These are phyloP conservation scores for Amphimedon queenslandica DNA, from an alignment of 37 sponge, comb jelly and placozoan species.

Conservation along the genomic window DNA sequence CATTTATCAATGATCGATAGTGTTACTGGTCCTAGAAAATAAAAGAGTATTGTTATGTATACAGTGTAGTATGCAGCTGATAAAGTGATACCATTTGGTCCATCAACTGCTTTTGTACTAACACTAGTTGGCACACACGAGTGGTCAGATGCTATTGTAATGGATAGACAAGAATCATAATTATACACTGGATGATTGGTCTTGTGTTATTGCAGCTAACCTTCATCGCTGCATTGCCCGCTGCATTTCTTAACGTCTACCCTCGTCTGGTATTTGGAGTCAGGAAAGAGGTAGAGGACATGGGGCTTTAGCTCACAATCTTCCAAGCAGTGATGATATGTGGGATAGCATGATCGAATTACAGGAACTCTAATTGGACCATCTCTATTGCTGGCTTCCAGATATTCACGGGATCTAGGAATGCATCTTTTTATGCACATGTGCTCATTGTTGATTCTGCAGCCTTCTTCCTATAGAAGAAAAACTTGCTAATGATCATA, in stretches of 20 bases:
- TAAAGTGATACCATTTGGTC: conserved; percentile 45
- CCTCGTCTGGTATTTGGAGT: conserved; percentile 16
- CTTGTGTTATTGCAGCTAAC: background rate
- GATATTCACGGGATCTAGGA: background rate
- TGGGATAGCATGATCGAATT: conserved; percentile 25
- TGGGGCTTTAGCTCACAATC: conserved; percentile 10
- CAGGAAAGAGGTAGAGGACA: conserved; percentile 26
- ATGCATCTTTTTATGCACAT: conserved; percentile 17
- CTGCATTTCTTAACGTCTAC: conserved; percentile 47
- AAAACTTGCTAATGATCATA: conserved; percentile 1
- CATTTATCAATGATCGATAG: conserved; percentile 20
- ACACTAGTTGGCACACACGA: conserved; percentile 14
- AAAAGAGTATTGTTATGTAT: background rate
- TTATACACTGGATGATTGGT: background rate
- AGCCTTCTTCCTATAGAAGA: background rate
- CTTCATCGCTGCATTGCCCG: conserved; percentile 17
- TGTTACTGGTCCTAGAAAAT: conserved; percentile 18
- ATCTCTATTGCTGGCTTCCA: conserved; percentile 4
- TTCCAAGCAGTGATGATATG: conserved; percentile 11
- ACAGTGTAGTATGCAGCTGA: background rate
- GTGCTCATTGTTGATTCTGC: background rate
- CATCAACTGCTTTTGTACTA: conserved; percentile 11
- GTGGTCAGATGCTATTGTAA: background rate
- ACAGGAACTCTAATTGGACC: conserved; percentile 7
- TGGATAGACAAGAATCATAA: background rate